A percentile compares a stretch with the other conserved stretches of the same genome.
Conservation (phyloP, 2,888 invertebrate genomes). For the Ceriagrion tenellum region DNA sequence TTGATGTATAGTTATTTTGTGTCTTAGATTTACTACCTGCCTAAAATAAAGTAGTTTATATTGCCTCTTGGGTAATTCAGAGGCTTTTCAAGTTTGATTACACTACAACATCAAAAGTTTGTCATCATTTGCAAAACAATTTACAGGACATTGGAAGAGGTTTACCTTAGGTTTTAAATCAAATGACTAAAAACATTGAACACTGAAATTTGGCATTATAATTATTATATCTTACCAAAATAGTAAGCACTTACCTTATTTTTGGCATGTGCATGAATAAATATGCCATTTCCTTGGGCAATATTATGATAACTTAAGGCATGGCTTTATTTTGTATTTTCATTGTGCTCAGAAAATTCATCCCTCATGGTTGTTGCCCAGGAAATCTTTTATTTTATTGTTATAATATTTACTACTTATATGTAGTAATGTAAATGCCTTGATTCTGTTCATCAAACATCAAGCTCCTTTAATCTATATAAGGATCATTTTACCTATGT, state of each 20-base stretch:
- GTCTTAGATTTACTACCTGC: slow-evolving; percentile 19
- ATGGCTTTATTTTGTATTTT: slow-evolving; percentile 32
- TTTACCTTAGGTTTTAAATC: background rate
- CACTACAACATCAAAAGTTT: slow-evolving; percentile 28
- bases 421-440: background rate
- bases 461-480: background rate
- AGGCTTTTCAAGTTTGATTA: background rate
- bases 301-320: background rate
- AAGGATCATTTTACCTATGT: background rate
- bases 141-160: slow-evolving; percentile 27
- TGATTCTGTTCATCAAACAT: background rate
- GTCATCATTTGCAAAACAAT: background rate
- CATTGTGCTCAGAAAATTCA: background rate
- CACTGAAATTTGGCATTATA: slow-evolving; percentile 34
- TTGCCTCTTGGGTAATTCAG: background rate
- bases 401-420: background rate
- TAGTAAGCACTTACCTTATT: slow-evolving; percentile 67
- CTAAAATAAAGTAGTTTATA: slow-evolving; percentile 4
- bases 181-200: slow-evolving; percentile 35
- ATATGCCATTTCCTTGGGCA: background rate
- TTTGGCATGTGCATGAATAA: slow-evolving; percentile 51
- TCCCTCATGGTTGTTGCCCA: background rate
- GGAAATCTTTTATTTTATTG: background rate
- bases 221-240: slow-evolving; percentile 15
- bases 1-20: background rate